Base-by-base conservation (phyloP, 2,888 invertebrate species). In the Orthonevra nobilis region DNA sequence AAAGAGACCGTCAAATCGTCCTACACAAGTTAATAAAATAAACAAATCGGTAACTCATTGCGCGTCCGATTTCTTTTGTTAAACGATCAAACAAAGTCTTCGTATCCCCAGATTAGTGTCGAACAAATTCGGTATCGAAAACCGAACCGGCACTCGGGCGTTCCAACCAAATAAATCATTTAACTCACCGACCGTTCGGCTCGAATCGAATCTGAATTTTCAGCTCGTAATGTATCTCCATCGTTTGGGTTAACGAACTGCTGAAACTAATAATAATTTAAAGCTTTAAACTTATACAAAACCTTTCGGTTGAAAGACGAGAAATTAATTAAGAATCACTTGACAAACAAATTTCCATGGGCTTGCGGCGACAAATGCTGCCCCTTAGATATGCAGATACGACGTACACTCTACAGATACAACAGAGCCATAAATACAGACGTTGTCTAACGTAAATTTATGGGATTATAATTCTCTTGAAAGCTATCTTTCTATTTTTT, bases 381-480 rank as follows among this genome's bases (percentile, higher is more conserved):
- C 38, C 23, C 3, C 3, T 23, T n/a, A 10, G 23, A 56, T 30
- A 19, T 40, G 20, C 17, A 38, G 7, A 23, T 1, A 61, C 36
- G 17, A 34, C 34, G 20, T 6, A n/a, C 17, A 12, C 56, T 63
- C 15, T 20, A 28, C 48, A 36, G n/a, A 52, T 23, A 61, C 48
- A 72, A 28, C 48, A 36, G n/a, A 52, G 17, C 52, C 48, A 72
- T 56, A 72, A 64, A 72, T 72, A 42, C 36, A 23, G 42, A 44
- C 38, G 69, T 69, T 77, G 63, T 70, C 72, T 66, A 64, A 79
- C 72, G 72, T 66, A 48, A 66, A 79, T 79, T 72, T 79, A 79
- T 72, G 44, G 32, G 66, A 66, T 79, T 79, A 60, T 72, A 79
- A 72, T 72, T 60, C 61, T 50, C 52, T 52, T 44, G 38, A 63